Base-by-base conservation (phyloP, 30 jellyfish, hydroid and myxozoan genomes). In the Turritopsis rubra region DNA sequence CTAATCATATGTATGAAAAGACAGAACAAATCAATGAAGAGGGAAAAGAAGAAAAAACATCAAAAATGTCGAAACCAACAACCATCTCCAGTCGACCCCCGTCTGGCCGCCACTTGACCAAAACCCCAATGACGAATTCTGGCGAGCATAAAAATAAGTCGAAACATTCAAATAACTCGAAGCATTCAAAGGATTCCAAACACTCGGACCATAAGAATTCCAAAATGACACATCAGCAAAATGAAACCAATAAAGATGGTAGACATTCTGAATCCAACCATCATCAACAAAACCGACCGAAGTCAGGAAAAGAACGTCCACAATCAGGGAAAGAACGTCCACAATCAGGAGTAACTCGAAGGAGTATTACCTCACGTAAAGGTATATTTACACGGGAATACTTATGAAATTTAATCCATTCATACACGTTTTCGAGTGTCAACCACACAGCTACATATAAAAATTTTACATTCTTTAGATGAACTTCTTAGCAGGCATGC, bases 321-420 rank as follows among this genome's bases (percentile, higher is more conserved):
- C 16, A n/a, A 9, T 68, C 77, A 68, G 77, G 77, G 19, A 68
- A 68, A 68, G 77, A 68, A 68, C 28, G 77, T 23, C 77, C 77
- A 7, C 30, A 23, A 19, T 68, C 77, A 68, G 77, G 41, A 9
- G 77, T 68, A 17, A 68, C 28, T 8, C 77, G 77, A 19, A 68
- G 30, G 30, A 68, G 77, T 68, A 68, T 68, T n/a, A 17, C 77
- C 0, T 68, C 77, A 68, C 77, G 77, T 1, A 68, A 68, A 68
- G 77, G 77, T 68, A 27, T n/a, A 19, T 68, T 18, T 18, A 60
- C 73, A n/a, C n/a, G n/a, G n/a, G n/a, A n/a, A n/a, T n/a, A n/a
- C n/a, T n/a, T n/a, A n/a, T n/a, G n/a, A n/a, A n/a, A n/a, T n/a
- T n/a, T n/a, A n/a, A n/a, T n/a, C n/a, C n/a, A n/a, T n/a, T n/a